Base-by-base conservation (phyloP, 2,113 vertebrate genomes). In the Amblyopsis rosae region DNA sequence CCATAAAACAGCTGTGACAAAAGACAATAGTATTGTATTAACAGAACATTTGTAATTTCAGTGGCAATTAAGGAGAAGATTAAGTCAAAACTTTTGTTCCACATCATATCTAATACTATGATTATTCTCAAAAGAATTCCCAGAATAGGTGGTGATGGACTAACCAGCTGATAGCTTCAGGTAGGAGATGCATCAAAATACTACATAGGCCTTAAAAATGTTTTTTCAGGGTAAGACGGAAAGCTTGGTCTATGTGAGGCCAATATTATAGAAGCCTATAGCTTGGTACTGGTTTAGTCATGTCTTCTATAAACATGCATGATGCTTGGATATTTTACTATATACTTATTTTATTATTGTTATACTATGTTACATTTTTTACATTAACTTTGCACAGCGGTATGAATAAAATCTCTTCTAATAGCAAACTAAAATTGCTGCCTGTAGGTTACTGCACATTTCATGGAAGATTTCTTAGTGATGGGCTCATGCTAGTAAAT, bases 401-500 rank as follows among this genome's bases (percentile, higher is more conserved):
- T 13, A 9, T 26, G 49, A 35, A 55, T 57, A 55, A 45, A 65
- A 66, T 55, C 2, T 49, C 13, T 13, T 46, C 33, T 35, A 35
- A 59, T 62, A 41, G 15, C 12, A 59, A 59, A 15, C 58, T n/a
- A 32, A 2, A 79, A 45, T 65, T 66, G 50, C 75, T 72, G 53
- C 56, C 12, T 72, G 60, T 53, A 59, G 32, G 19, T 63, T 64
- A 65, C 58, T 13, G 0, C 73, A 65, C 53, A 76, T 72, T 82
- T 77, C 72, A 73, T 26, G 65, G 56, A 62, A 73, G 50, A 72
- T 61, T 67, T 76, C 62, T 78, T 72, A 77, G 73, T 77, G 73
- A 45, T 47, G 60, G 46, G 16, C 11, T 62, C 33, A 82, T 71
- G 64, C 70, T 76, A 72, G 84, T 82, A 82, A 91, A 86, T 83